A percentile compares a stretch with the other conserved stretches of the same genome.
These are phyloP conservation scores for Brachionus sp. DNA, from an alignment of 1,140 invertebrate genomes.

Conservation along the genomic window DNA sequence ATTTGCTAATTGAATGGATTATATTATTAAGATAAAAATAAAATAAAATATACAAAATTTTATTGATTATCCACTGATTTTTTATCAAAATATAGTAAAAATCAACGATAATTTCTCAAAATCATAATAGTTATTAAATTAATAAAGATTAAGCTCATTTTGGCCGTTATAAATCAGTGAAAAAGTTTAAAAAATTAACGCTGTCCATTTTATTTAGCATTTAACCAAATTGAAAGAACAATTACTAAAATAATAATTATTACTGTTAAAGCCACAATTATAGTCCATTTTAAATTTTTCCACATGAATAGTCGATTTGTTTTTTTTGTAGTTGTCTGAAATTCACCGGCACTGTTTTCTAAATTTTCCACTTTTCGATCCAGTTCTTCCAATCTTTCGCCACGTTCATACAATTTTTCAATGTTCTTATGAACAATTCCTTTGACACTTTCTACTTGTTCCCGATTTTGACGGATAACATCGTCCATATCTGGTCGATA, in stretches of 20 bases:
- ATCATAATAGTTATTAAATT: too few relatives aligned
- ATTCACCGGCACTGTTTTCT: neutral
- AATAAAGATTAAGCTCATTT: too few relatives aligned
- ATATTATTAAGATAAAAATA: too few relatives aligned
- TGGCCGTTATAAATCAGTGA: neutral
- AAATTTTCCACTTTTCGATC: neutral
- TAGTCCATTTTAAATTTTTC: slow-evolving; percentile 38
- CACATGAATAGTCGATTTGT: slow-evolving; percentile 29
- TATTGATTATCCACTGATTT: too few relatives aligned
- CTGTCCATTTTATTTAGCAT: neutral
- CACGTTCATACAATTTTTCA: slow-evolving; percentile 18
- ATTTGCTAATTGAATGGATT: too few relatives aligned
- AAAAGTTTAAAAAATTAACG: neutral
- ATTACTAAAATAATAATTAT: neutral
- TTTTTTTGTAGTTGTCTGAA: slow-evolving; percentile 14
- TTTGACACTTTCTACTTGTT: slow-evolving; percentile 28
- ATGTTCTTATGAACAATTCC: slow-evolving; percentile 26
- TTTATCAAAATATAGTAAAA: too few relatives aligned
- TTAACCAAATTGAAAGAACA: slow-evolving; percentile 32
- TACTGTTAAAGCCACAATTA: neutral
- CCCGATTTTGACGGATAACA: neutral
- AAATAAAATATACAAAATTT: too few relatives aligned
- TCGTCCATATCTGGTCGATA: neutral
- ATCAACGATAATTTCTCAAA: too few relatives aligned
- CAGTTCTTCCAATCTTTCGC: neutral